Evolutionary conservation across 2,888 invertebrate species (phyloP), one percentile per base, ranked within the genome.

Genomic region (Eupeodes latifasciatus): DNA sequence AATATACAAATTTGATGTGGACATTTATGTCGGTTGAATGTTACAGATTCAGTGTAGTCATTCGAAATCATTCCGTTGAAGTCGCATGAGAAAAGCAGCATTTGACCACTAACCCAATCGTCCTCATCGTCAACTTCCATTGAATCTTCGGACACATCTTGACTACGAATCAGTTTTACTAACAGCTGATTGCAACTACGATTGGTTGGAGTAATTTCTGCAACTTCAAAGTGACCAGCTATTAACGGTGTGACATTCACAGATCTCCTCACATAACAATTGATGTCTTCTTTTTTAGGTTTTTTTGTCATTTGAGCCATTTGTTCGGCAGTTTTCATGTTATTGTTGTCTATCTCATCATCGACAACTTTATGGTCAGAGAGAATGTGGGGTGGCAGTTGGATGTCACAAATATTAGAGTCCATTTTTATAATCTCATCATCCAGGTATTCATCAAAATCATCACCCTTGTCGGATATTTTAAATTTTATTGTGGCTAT

Each of bases 1-100:
- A 97, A 93, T 81, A 97, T 93, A 87, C 96, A 96, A 47, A 97
- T 94, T 91, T 97, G 96, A 2, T 96, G 93, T 0, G 97, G 97
- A 90, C 95, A 95, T 91, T 97, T 96, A 59, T 95, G 94, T 71
- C 94, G 94, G 10, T 95, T 94, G 87, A 97, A 94, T 91, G 96
- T 96, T 71, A 92, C 91, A 6, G 92, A 91, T 95, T 92, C 91
- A 59, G 91, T 92, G 62, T 92, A 92, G 49, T 93, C 92, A 84
- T 92, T 92, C 5, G 92, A 92, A 72, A 93, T 92, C 59, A 91
- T 90, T 40, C 87, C 87, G 44, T 44, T 77, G 3, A 88, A 89
- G 84, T 92, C 91, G 49, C 91, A 92, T 66, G 92, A 92, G 75
- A 92, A 93, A 0, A 93, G 90, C 10, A 93, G 67, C 53, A 93